Conservation (phyloP, 2,113 vertebrate genomes). For the Mola mola region DNA sequence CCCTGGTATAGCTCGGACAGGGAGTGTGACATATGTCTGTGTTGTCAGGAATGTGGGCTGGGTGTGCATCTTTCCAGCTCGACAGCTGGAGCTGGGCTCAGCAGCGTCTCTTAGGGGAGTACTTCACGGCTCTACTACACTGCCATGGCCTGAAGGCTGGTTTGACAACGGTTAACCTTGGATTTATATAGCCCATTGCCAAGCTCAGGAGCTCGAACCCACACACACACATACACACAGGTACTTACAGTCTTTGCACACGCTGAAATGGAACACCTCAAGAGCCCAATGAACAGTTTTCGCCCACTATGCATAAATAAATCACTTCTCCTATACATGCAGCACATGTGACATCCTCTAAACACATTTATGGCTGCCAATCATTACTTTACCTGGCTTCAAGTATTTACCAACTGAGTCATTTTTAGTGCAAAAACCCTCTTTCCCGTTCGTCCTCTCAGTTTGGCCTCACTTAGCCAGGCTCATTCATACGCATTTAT, state of each 20-base stretch:
- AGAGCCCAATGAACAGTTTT: not conserved
- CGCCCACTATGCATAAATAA: not conserved
- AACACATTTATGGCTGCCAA: not conserved
- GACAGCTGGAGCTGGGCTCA: constrained; percentile 71
- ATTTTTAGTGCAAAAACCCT: constrained; percentile 26
- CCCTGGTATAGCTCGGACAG: constrained; percentile 30
- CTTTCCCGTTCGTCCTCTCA: constrained; percentile 26
- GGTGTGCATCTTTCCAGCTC: constrained; percentile 27
- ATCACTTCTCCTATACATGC: not conserved
- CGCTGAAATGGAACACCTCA: not conserved
- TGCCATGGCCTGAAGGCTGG: constrained; percentile 69
- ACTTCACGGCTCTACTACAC: constrained; percentile 64
- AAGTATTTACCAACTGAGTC: constrained; percentile 18
- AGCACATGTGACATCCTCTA: constrained; percentile 4
- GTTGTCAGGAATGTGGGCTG: constrained; percentile 49
- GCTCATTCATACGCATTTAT: constrained; percentile 28
- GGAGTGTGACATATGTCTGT: constrained; percentile 69
- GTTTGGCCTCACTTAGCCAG: constrained; percentile 44
- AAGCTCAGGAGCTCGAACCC: constrained; percentile 29
- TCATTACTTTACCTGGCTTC: not conserved
- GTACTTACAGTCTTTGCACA: too few relatives aligned
- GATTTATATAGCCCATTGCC: constrained; percentile 60
- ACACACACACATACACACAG: not conserved
- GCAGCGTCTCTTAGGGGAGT: constrained; percentile 69
- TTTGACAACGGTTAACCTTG: constrained; percentile 81